Evolutionary conservation across 2,888 invertebrate genomes (phyloP), one percentile per base, ranked within the genome.

Genomic region (Pseudoips prasinana): DNA sequence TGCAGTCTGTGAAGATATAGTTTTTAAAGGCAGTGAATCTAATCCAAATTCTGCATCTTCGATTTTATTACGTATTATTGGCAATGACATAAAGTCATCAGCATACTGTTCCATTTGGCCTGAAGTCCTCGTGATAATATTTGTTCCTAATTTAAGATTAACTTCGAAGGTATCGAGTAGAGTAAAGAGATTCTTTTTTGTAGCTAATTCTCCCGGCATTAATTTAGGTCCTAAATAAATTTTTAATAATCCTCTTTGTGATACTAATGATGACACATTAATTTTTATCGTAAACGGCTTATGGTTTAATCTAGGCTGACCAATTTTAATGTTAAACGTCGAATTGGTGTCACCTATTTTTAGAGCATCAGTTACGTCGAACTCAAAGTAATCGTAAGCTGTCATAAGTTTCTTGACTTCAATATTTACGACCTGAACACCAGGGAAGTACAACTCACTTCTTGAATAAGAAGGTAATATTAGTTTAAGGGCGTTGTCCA

Each of bases 191-290:
- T 90, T 89, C 75, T 78, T 90, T 78, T 59, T 91, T 59, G 46
- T 71, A 52, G 69, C 62, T 25, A 90, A 80, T 54, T 90, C 88
- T 33, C 90, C 89, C 22, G 91, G 90, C 61, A 92, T 90, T 48
- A 91, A 89, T 76, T 92, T 94, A 2, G 94, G 94, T 37, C 93
- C 94, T 20, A 94, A 67, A 83, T 91, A 94, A 24, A 94, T 79
- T 57, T 92, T 92, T 6, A 94, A 77, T 19, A 91, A 74, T 7
- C 90, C 92, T 62, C 91, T 91, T 45, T 86, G 86, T 1, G 83
- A 65, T 20, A 91, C 90, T 24, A 92, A 87, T 11, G 93, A 91
- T 8, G 90, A 84, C 22, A 94, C 84, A 28, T 90, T 88, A 24
- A 94, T 79, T 65, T 91, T 91, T 51, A 92, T 87, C 39, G 86